phyloP scores from a whole-genome alignment of 2,797 vertebrate genomes.

The Ctenopoma multispine region DNA sequence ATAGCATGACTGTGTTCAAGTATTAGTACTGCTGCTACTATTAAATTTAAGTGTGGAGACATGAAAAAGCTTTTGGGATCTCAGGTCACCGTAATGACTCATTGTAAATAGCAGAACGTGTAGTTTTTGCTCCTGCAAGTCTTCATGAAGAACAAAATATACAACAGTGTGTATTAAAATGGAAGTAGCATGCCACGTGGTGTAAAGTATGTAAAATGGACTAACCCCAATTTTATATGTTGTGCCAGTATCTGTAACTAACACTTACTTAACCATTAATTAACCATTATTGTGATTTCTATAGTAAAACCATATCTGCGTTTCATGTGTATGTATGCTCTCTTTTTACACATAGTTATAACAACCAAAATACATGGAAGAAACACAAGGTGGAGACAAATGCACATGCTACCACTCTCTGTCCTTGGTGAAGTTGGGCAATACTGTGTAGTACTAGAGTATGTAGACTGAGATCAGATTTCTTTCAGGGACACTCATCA shows the following conservation, averaged over 20 bases:
- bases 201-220: background rate
- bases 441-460: background rate
- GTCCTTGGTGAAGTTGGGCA: background rate
- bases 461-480: too few relatives aligned
- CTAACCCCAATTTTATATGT: constrained; percentile 1
- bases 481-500: background rate
- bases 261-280: background rate
- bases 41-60: background rate
- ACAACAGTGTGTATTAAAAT: background rate
- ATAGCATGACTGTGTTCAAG: background rate
- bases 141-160: background rate
- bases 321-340: background rate
- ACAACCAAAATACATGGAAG: background rate
- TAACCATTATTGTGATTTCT: constrained; percentile 33
- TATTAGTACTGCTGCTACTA: constrained; percentile 6
- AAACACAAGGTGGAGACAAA: constrained; percentile 56
- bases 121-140: background rate
- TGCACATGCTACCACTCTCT: background rate
- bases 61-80: background rate
- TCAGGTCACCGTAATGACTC: too few relatives aligned
- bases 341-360: background rate
- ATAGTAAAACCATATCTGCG: background rate
- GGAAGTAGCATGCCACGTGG: background rate
- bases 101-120: too few relatives aligned
- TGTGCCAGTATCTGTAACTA: constrained; percentile 17